Evolutionary conservation across 2,113 vertebrate species (phyloP).

Genomic region (Prolemur simus): DNA sequence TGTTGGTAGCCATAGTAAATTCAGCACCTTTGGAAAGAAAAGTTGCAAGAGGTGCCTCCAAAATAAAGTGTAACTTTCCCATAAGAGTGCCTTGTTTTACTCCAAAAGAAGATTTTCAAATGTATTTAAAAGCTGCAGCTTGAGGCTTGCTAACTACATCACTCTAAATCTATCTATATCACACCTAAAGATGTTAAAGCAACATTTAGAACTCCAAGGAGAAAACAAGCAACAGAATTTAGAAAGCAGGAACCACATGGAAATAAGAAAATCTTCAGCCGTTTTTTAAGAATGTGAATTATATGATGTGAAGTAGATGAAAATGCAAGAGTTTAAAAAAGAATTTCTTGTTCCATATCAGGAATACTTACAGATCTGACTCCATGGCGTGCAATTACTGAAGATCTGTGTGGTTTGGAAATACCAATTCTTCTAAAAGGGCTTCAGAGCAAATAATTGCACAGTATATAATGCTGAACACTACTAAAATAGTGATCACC

Average conservation of each 20-base stretch:
- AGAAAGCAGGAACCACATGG: constrained; percentile 78
- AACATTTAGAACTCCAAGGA: constrained; percentile 78
- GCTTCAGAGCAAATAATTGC: constrained; percentile 1
- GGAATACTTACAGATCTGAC: constrained; percentile 67
- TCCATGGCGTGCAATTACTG: constrained; percentile 36
- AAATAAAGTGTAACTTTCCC: constrained; percentile 79
- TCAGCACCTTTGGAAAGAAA: constrained; percentile 71
- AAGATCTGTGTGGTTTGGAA: constrained; percentile 38
- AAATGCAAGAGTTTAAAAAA: constrained; percentile 74
- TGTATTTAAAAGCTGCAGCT: constrained; percentile 80
- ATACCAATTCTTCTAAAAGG: constrained; percentile 33
- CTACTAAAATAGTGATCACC: neutral
- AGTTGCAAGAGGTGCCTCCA: constrained; percentile 72
- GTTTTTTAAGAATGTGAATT: constrained; percentile 76
- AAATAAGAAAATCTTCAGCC: constrained; percentile 67
- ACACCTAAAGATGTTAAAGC: constrained; percentile 81
- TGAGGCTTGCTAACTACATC: constrained; percentile 81
- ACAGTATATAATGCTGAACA: neutral
- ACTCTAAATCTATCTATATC: constrained; percentile 78
- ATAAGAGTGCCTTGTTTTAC: constrained; percentile 73
- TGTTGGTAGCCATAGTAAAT: constrained; percentile 66
- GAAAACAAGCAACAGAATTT: constrained; percentile 79
- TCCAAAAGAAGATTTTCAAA: constrained; percentile 77
- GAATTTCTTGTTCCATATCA: constrained; percentile 68
- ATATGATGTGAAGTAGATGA: constrained; percentile 53